Percentiles rank a stretch among this genome's conserved stretches.
phyloP scores from a whole-genome alignment of 2,888 invertebrate genomes.

The Chrysopilus asiliformis region DNA sequence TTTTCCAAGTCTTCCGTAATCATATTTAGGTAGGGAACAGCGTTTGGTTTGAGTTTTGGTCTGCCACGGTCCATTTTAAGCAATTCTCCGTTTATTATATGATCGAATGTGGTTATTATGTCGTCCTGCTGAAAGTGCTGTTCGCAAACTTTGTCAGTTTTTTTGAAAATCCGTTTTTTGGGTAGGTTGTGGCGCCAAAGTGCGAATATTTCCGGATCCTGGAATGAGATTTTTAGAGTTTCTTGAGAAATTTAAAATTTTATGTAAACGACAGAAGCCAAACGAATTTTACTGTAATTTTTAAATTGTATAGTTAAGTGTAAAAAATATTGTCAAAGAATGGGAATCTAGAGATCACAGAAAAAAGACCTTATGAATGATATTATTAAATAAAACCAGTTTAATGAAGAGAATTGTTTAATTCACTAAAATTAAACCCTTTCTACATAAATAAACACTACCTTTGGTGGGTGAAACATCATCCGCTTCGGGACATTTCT shows the following conservation, averaged over 20 bases:
- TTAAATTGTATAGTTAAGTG: no score
- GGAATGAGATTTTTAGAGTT: neutral
- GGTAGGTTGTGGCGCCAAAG: conserved; percentile 21
- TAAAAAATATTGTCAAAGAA: no score
- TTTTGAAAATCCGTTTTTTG: conserved; percentile 18
- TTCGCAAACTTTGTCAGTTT: conserved; percentile 22
- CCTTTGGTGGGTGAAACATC: conserved; percentile 23
- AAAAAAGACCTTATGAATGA: no score
- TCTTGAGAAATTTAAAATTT: neutral
- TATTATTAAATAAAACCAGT: no score
- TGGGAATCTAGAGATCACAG: no score
- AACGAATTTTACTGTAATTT: no score
- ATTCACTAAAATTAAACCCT: neutral
- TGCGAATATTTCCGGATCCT: conserved; percentile 18
- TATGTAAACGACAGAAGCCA: no score
- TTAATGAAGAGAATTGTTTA: no score
- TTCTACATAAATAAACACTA: conserved; percentile 7
- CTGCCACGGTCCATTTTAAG: conserved; percentile 23
- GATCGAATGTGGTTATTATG: conserved; percentile 22
- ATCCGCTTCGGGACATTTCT: conserved; percentile 16
- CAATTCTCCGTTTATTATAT: conserved; percentile 21
- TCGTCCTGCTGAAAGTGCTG: conserved; percentile 21
- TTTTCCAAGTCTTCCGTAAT: conserved; percentile 1
- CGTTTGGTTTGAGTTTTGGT: conserved; percentile 18
- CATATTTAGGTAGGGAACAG: conserved; percentile 21